Base-by-base conservation (phyloP, 2,797 vertebrate genomes). In the Danio choprae region DNA sequence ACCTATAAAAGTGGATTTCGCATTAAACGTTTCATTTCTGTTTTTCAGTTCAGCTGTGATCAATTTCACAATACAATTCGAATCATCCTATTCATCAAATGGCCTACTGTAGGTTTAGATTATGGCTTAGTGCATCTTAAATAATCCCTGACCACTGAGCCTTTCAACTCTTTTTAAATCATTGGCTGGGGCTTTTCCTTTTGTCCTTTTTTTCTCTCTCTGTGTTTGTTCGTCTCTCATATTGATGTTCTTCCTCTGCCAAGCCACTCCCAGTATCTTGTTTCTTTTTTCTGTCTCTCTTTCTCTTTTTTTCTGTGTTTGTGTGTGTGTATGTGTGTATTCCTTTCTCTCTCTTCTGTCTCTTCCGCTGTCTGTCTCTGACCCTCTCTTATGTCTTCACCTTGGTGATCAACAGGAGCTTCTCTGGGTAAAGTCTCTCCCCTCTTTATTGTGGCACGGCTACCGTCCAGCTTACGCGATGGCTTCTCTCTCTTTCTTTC, bases 401-500 rank as follows among this genome's bases (percentile, higher is more conserved):
- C 90, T 86, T 87, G 93, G 88, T 93, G 90, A 92, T 89, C 87
- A 69, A 90, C 93, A 95, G 94, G 93, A 95, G 89, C 92, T 90
- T 85, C 88, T 90, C 91, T 85, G 90, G 94, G 94, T 95, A 95
- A 95, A 92, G 91, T 94, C 88, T 85, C 85, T 85, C 85, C 87
- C 87, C 40, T 89, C 89, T 87, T 91, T 85, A 87, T 87, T 70
- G 85, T 85, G 88, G 86, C 89, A 84, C 87, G 88, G 89, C 84
- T 89, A 89, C 83, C 75, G 79, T 82, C 85, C 82, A 83, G 85
- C 87, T 91, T 86, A 80, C 81, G 88, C 86, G 89, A 89, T 92
- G 88, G 91, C 92, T 91, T 92, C 89, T 92, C 90, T 86, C 89
- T 93, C 93, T 93, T 91, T 93, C 91, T 93, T 92, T 92, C 91